These are phyloP conservation scores for Pristionchus exspectatus DNA, from an alignment of 2,888 invertebrate species.

Conservation along the genomic window DNA sequence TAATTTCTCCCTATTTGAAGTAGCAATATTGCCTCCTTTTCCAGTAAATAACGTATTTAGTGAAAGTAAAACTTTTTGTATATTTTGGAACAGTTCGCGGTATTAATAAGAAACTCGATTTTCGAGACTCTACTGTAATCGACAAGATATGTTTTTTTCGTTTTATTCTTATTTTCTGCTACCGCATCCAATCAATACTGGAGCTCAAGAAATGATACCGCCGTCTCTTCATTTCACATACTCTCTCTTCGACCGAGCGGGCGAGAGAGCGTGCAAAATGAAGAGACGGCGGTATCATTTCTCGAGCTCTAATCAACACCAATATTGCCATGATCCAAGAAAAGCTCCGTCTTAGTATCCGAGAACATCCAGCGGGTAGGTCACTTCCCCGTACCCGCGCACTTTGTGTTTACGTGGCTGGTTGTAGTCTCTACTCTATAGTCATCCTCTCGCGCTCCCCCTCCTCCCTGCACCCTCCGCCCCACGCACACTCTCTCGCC, in stretches of 20 bases:
- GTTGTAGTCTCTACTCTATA: constrained; percentile 44
- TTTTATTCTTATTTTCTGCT: not conserved
- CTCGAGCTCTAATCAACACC: too few relatives aligned
- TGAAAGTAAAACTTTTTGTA: too few relatives aligned
- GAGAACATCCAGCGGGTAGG: not conserved
- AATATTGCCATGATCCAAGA: not conserved
- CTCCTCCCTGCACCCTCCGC: not conserved
- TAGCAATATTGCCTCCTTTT: not conserved
- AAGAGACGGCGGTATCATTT: too few relatives aligned
- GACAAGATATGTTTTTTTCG: not conserved
- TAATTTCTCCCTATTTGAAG: not conserved
- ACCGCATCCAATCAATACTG: too few relatives aligned
- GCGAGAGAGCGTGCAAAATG: too few relatives aligned
- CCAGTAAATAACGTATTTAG: too few relatives aligned
- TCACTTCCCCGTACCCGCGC: not conserved
- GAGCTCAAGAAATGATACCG: too few relatives aligned
- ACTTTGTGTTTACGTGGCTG: not conserved
- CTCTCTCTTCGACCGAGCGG: too few relatives aligned
- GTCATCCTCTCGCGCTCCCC: constrained; percentile 36
- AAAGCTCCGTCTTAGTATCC: not conserved
- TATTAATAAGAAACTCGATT: not conserved
- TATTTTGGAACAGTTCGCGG: not conserved
- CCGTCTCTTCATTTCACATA: too few relatives aligned
- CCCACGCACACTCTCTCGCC: not conserved
- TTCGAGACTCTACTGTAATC: not conserved